These are phyloP conservation scores for Ceyx melanurus DNA, from an alignment of 2,113 vertebrate genomes.

Conservation along the genomic window DNA sequence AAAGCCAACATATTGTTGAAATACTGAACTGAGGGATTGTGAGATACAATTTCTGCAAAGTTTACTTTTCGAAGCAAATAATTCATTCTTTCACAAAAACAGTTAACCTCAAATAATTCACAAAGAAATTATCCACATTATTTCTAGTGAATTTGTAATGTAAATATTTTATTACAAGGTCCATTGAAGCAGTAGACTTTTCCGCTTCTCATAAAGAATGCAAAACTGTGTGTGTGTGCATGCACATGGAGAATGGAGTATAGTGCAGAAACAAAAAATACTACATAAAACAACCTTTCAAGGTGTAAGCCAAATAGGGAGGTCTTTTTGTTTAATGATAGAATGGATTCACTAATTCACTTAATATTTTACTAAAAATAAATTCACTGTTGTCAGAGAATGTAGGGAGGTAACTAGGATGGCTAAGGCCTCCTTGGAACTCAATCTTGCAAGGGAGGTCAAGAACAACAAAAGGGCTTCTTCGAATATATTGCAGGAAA, in stretches of 20 bases:
- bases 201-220: background rate
- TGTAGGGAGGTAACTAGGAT: too few relatives aligned
- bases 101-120: background rate
- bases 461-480: too few relatives aligned
- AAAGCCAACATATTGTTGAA: background rate
- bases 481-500: too few relatives aligned
- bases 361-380: too few relatives aligned
- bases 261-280: background rate
- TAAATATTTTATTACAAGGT: background rate
- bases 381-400: too few relatives aligned
- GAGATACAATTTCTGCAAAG: background rate
- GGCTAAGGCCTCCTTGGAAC: too few relatives aligned
- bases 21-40: background rate
- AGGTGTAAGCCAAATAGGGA: background rate
- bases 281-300: background rate
- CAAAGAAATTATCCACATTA: background rate
- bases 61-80: background rate
- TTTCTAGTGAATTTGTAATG: background rate
- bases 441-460: too few relatives aligned
- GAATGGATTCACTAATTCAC: background rate
- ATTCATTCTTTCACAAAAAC: background rate
- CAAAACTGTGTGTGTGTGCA: accelerated
- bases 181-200: background rate
- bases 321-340: background rate
- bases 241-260: accelerated